Evolutionary conservation across 2,113 vertebrate genomes (phyloP), one percentile per base, ranked within the genome.

Genomic region (Oriolus oriolus): DNA sequence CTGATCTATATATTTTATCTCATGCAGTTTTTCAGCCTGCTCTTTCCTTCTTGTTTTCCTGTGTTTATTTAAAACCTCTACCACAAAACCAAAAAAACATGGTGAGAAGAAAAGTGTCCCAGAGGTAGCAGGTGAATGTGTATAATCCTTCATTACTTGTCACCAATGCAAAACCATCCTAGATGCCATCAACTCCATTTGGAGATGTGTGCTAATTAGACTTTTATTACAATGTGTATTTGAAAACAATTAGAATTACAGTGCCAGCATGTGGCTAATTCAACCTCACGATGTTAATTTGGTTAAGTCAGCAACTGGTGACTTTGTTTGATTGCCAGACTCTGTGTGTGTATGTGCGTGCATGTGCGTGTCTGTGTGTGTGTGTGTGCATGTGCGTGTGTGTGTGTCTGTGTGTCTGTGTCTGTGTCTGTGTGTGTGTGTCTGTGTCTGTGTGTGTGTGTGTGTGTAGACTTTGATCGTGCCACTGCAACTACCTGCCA

Each of bases 241-340:
- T 95, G 95, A 95, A 97, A 97, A 97, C 96, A 97, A 96, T 97
- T 96, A 97, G 84, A 97, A 95, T 87, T 75, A 71, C 80, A 78
- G 85, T 94, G 94, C 80, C 90, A 93, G 97, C 93, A 23, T 88
- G 97, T 70, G 92, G 89, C 93, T 97, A 90, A 97, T 97, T 95
- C 93, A 80, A 16, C 81, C 70, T 66, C 45, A 52, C 8, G 0
- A 23, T 45, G 17, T 73, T 87, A 94, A 95, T 84, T 77, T 41
- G 7, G 49, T 94, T 82, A 91, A 94, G 59, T 78, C 35, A 52
- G 81, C 71, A 84, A 79, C 54, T n/a, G 42, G 61, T 53, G 82
- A 33, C 54, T 85, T 23, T 22, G 5, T 71, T 45, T 65, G 85
- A n/a, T 57, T 87, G 63, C 68, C 70, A 64, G 59, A 45, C n/a